These are phyloP conservation scores for Hydroisotoma schaefferi DNA, from an alignment of 2,888 invertebrate genomes.

Conservation along the genomic window DNA sequence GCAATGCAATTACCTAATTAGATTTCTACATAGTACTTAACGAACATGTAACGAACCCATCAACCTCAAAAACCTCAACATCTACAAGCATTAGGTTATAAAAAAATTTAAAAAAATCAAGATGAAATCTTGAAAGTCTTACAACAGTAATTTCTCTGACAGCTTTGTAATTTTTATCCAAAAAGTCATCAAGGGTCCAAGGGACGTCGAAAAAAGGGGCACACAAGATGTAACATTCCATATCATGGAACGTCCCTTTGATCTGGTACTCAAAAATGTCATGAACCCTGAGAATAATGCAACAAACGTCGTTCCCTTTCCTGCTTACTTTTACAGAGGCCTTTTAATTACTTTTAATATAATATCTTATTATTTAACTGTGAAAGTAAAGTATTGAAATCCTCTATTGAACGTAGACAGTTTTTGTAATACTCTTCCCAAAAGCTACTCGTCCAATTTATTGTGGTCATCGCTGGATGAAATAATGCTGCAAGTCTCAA, in stretches of 20 bases:
- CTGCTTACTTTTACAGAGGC: neutral
- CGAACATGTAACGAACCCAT: no score
- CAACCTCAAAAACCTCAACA: neutral
- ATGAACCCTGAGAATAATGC: conserved; percentile 64
- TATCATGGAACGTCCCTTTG: conserved; percentile 77
- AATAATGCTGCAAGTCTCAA: conserved; percentile 76
- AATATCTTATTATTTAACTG: conserved; percentile 49
- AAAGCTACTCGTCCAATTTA: conserved; percentile 82
- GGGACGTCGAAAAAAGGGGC: conserved; percentile 76
- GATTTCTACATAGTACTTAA: no score
- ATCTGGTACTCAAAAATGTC: conserved; percentile 89
- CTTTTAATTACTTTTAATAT: neutral
- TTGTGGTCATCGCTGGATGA: conserved; percentile 71
- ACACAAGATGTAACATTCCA: conserved; percentile 80
- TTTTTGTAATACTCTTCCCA: conserved; percentile 74
- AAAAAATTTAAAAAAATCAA: neutral
- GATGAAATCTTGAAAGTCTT: conserved; percentile 25
- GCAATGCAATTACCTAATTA: no score
- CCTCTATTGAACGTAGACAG: conserved; percentile 71
- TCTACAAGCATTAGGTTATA: neutral
- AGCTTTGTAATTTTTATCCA: conserved; percentile 75
- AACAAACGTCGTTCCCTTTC: neutral
- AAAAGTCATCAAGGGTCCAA: conserved; percentile 82
- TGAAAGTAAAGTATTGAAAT: conserved; percentile 69
- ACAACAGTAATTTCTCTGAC: conserved; percentile 62